Percentiles rank a stretch among this genome's conserved stretches.
Evolutionary conservation across 2,888 invertebrate genomes (phyloP).

Genomic region (Lobophora halterata): DNA sequence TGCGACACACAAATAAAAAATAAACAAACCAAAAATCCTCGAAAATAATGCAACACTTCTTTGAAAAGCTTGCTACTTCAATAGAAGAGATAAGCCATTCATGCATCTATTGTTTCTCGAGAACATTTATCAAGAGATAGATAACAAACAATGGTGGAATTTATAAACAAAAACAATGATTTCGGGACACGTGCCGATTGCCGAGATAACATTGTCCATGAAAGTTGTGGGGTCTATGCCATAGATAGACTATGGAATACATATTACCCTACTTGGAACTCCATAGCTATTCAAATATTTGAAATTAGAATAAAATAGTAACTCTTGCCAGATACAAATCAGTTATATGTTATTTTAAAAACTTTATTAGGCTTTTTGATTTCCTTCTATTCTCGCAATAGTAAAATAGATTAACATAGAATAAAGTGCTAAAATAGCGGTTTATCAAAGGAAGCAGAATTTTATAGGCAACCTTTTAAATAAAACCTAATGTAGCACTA

Average conservation of each 20-base stretch:
- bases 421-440: too few species aligned
- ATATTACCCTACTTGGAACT: conserved; percentile 6
- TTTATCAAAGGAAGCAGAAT: too few species aligned
- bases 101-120: conserved; percentile 15
- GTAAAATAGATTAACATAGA: too few species aligned
- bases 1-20: too few species aligned
- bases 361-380: too few species aligned
- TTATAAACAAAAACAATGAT: conserved; percentile 56
- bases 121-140: conserved; percentile 9
- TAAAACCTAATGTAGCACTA: too few species aligned
- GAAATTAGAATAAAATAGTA: too few species aligned
- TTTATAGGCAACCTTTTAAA: too few species aligned
- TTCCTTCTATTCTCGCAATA: too few species aligned
- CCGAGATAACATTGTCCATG: conserved; percentile 62
- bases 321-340: too few species aligned
- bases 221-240: background rate
- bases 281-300: background rate
- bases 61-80: conserved; percentile 3
- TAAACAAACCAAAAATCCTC: too few species aligned
- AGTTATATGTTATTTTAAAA: too few species aligned
- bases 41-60: conserved; percentile 1
- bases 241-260: conserved; percentile 13
- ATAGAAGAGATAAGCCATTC: conserved; percentile 14
- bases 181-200: conserved; percentile 64
- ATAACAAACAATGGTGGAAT: conserved; percentile 32